Evolutionary conservation across 1,140 invertebrate genomes (phyloP), one percentile per base, ranked within the genome.

Genomic region (Orius insidiosus): DNA sequence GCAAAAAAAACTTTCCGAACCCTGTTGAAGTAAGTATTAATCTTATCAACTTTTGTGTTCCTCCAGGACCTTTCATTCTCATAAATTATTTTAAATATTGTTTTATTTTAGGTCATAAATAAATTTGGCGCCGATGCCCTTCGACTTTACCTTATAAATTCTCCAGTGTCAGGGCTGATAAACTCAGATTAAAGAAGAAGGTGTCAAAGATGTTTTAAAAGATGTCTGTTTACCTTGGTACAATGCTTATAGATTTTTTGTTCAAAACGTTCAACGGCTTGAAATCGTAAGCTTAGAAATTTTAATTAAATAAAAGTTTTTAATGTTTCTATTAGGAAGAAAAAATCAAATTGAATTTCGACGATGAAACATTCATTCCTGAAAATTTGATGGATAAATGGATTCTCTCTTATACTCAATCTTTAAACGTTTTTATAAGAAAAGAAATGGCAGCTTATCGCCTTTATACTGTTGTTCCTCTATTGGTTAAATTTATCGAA

Each of bases 211-310:
- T 65, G 73, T 99, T 32, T 74, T 98, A 7, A 98, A 98, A 64
- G 94, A 98, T 62, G 90, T 98, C 0, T 94, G 99, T 58, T 60
- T 98, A 32, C 96, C 96, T 0, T 98, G 94, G 95, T 98, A 92
- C 58, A 99, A 99, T 68, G 93, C 95, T 1, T 98, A 94, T 62
- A 72, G 90, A 46, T 95, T 96, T 59, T 69, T 99, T 16, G 72
- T 94, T 56, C 92, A 52, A 45, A 55, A 54, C 33, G 52, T 52
- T 3, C 32, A 42, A 24, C 24, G 24, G 3, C 24, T 24, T 24
- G 24, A 24, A 24, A 24, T 24, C 7, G 24, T 24, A 24, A 24
- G 24, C 7, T 24, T n/a, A n/a, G n/a, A n/a, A n/a, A n/a, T n/a
- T n/a, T n/a, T n/a, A 24, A 24, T 24, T 24, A 24, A 24, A 4